Percentiles rank a stretch among this genome's conserved stretches.
Conservation (phyloP, 2,113 vertebrate genomes). For the Lonchura striata region DNA sequence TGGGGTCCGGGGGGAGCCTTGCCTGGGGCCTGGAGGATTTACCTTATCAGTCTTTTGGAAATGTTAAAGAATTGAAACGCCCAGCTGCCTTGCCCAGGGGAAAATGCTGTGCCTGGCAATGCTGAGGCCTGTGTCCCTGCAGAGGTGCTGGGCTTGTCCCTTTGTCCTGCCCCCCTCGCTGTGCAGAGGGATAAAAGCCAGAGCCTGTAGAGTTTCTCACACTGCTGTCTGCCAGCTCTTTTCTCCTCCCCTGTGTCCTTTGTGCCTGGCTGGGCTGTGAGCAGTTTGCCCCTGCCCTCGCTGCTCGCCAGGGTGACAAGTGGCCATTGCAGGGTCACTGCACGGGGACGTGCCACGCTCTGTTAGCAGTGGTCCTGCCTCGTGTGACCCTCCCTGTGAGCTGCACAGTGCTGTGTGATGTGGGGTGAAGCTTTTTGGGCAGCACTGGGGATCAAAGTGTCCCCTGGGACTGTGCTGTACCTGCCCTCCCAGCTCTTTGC, state of each 20-base stretch:
- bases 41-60: neutral
- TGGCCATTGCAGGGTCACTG: rapidly evolving
- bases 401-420: rapidly evolving
- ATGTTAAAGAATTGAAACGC: neutral
- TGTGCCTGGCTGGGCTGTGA: neutral
- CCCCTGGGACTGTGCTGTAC: rapidly evolving
- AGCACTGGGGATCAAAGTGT: neutral
- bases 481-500: neutral
- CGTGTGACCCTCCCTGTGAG: neutral
- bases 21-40: neutral
- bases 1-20: neutral
- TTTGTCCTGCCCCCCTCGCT: neutral
- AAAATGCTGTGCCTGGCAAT: rapidly evolving
- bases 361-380: neutral
- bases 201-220: neutral
- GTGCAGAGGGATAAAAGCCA: neutral
- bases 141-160: neutral
- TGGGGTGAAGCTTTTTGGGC: neutral
- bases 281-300: neutral
- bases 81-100: rapidly evolving
- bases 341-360: rapidly evolving
- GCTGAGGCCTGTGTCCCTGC: rapidly evolving
- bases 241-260: neutral
- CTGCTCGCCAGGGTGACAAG: neutral
- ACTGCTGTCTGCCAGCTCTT: neutral